Evolutionary conservation across 2,797 vertebrate species (phyloP), one percentile per base, ranked within the genome.

Genomic region (Toxotes lorentzi): DNA sequence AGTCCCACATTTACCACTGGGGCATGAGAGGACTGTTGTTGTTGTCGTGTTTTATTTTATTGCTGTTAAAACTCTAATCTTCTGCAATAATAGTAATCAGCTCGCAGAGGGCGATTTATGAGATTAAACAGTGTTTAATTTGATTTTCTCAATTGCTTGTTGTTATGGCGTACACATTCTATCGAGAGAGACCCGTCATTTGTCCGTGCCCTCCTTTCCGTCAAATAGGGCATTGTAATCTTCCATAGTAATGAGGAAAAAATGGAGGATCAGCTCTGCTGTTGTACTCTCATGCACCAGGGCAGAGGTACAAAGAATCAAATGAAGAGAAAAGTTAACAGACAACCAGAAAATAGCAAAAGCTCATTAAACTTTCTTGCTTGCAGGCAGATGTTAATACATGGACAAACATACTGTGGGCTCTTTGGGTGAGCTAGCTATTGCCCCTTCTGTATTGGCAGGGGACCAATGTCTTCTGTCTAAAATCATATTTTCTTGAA

Each of bases 301-400:
- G 57, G 41, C n/a, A 54, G 34, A 38, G 19, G 82, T 30, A 60
- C 30, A 77, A 60, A 69, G 3, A 65, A 58, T 48, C 17, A 64
- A 78, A 59, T 54, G 0, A 57, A 74, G 8, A 64, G 53, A 24
- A 73, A 81, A 76, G 64, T 54, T 79, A 80, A 83, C 62, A 66
- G 47, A n/a, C 40, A 68, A 73, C 48, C 1, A 57, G 45, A 81
- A 86, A 87, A 73, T 62, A 81, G 56, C 64, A 73, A 81, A 86
- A 76, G 5, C 78, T 72, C 41, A 84, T 87, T 85, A 86, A 76
- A 78, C 43, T 34, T 48, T 65, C 34, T 51, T 40, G 45, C 45
- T 77, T 53, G 67, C 8, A 57, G 86, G 73, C 54, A 66, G 58
- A 77, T 24, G 17, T 60, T 73, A 40, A 79, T 70, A 50, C 53